phyloP scores from a whole-genome alignment of 2,113 vertebrate genomes.

The Ahaetulla prasina region DNA sequence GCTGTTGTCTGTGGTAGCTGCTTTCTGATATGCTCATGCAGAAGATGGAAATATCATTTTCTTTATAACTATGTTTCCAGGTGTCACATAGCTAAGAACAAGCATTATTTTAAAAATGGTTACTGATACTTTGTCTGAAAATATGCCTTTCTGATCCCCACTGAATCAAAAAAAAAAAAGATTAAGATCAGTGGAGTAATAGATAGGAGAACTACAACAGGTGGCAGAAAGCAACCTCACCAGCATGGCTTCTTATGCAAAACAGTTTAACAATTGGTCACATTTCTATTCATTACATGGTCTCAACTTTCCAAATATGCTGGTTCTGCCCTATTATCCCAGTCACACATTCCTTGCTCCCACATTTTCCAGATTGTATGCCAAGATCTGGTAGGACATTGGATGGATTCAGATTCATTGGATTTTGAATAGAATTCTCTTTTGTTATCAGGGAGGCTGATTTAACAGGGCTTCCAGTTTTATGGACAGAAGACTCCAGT shows the following conservation, averaged over 20 bases:
- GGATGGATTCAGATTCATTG: background rate
- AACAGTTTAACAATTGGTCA: background rate
- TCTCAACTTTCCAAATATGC: background rate
- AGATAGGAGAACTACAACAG: background rate
- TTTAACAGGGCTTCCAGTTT: background rate
- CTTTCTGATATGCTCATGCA: background rate
- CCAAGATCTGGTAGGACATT: background rate
- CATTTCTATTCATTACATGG: background rate
- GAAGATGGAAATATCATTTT: background rate
- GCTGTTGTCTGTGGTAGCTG: background rate
- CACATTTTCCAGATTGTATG: background rate
- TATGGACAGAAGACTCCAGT: background rate
- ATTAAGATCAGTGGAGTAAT: background rate
- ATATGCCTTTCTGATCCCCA: background rate
- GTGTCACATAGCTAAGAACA: background rate
- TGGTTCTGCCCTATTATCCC: background rate
- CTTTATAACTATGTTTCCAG: background rate
- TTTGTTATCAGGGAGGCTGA: background rate
- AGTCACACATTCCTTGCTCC: background rate
- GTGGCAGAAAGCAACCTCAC: background rate
- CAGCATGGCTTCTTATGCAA: background rate
- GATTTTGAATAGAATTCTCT: background rate
- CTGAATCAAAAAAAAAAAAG: too few relatives aligned
- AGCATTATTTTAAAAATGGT: background rate
- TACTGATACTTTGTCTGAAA: background rate